A percentile compares a stretch with the other conserved stretches of the same genome.
Conservation (phyloP, 2,797 vertebrate genomes). For the Hippocampus kuda region DNA sequence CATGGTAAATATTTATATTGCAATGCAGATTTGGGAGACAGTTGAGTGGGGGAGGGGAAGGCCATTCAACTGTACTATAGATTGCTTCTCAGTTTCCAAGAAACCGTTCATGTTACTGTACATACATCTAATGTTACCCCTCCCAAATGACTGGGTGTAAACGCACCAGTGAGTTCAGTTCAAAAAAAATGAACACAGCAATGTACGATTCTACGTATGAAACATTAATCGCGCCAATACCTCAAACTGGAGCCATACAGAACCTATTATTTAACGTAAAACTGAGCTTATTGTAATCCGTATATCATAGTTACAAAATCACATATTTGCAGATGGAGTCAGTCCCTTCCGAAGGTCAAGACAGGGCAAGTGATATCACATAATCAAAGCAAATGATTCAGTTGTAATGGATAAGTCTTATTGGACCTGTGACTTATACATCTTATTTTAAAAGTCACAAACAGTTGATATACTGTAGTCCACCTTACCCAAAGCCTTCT, state of each 20-base stretch:
- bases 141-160: slow-evolving; percentile 4
- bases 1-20: slow-evolving; percentile 32
- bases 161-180: background rate
- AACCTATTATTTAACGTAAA: slow-evolving; percentile 6
- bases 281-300: background rate
- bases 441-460: background rate
- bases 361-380: background rate
- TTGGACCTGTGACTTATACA: background rate
- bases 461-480: background rate
- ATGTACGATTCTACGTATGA: background rate
- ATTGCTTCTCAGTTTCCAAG: slow-evolving; percentile 38
- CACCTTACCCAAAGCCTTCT: background rate
- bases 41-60: slow-evolving; percentile 51
- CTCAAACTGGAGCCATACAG: slow-evolving; percentile 8
- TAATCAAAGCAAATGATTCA: background rate
- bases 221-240: background rate
- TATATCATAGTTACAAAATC: slow-evolving; percentile 10
- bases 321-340: slow-evolving; percentile 23
- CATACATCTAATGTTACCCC: slow-evolving; percentile 4
- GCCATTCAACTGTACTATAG: slow-evolving; percentile 45
- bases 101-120: slow-evolving; percentile 40
- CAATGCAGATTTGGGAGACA: slow-evolving; percentile 44
- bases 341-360: background rate
- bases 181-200: slow-evolving; percentile 8
- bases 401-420: background rate